phyloP scores from a whole-genome alignment of 1,140 invertebrate species.

The Heliothis subflexa region DNA sequence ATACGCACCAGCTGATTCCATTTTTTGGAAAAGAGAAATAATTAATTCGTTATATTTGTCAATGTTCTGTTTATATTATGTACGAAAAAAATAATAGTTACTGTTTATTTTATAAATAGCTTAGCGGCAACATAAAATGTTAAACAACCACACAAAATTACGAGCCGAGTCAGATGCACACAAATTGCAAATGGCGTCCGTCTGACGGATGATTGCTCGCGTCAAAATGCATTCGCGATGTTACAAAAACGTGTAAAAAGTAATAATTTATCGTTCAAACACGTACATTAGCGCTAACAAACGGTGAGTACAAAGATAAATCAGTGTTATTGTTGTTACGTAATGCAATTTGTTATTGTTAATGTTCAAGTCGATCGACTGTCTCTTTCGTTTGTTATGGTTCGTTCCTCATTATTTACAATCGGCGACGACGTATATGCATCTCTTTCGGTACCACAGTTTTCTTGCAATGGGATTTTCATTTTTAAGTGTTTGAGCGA shows the following conservation, averaged over 20 bases:
- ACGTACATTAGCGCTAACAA: slow-evolving; percentile 52
- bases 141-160: slow-evolving; percentile 15
- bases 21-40: background rate
- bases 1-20: background rate
- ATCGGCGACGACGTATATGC: slow-evolving; percentile 72
- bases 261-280: slow-evolving; percentile 51
- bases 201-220: slow-evolving; percentile 68
- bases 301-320: slow-evolving; percentile 60
- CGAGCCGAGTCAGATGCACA: slow-evolving; percentile 34
- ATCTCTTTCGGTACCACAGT: slow-evolving; percentile 74
- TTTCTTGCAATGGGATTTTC: slow-evolving; percentile 79
- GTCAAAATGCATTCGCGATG: slow-evolving; percentile 73
- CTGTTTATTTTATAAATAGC: background rate
- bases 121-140: background rate
- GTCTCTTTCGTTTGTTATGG: slow-evolving; percentile 81
- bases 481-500: slow-evolving; percentile 78
- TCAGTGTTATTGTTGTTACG: slow-evolving; percentile 59
- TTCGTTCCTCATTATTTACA: slow-evolving; percentile 78
- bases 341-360: slow-evolving; percentile 72
- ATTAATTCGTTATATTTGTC: background rate
- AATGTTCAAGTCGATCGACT: slow-evolving; percentile 56
- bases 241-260: slow-evolving; percentile 64
- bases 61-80: background rate
- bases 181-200: slow-evolving; percentile 72
- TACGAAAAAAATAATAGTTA: background rate